These are phyloP conservation scores for Genyomyrus donnyi DNA, from an alignment of 2,113 vertebrate genomes.

Conservation along the genomic window DNA sequence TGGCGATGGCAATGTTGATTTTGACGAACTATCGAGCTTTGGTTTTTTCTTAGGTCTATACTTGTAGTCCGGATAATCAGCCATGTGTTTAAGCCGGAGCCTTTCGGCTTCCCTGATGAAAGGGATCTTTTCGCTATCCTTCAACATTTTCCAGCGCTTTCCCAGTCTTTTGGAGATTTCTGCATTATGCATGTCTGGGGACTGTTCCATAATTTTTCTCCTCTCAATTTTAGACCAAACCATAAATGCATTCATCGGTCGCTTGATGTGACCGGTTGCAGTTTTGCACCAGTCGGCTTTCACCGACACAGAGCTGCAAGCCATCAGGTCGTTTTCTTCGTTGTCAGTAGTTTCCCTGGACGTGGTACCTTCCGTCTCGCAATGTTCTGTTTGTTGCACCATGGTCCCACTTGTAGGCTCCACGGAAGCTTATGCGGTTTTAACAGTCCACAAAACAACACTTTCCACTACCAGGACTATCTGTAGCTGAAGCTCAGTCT, in stretches of 20 bases:
- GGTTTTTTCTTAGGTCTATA: slow-evolving; percentile 94
- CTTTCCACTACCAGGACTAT: not conserved
- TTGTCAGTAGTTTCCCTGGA: slow-evolving; percentile 73
- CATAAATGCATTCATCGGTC: slow-evolving; percentile 98
- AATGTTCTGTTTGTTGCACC: slow-evolving; percentile 74
- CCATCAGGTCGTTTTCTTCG: slow-evolving; percentile 73
- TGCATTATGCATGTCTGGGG: slow-evolving; percentile 91
- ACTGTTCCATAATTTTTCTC: slow-evolving; percentile 90
- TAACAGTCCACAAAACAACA: not conserved
- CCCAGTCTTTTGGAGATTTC: slow-evolving; percentile 95
- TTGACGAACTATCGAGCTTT: slow-evolving; percentile 73
- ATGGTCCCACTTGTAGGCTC: slow-evolving; percentile 45
- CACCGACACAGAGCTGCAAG: slow-evolving; percentile 68
- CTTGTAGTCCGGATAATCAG: slow-evolving; percentile 97
- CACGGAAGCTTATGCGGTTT: slow-evolving; percentile 1
- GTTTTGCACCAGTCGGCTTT: slow-evolving; percentile 89
- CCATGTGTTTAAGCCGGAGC: slow-evolving; percentile 94
- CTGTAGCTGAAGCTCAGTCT: slow-evolving; percentile 16
- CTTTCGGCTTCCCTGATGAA: slow-evolving; percentile 94
- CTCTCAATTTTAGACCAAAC: slow-evolving; percentile 95
- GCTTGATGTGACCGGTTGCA: slow-evolving; percentile 84
- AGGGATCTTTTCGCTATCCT: slow-evolving; percentile 86
- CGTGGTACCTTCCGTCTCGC: slow-evolving; percentile 64
- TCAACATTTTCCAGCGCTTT: slow-evolving; percentile 87
- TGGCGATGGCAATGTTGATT: slow-evolving; percentile 63